phyloP scores from a whole-genome alignment of 2,888 invertebrate genomes.

The Pseudococcus jackbeardsleyi region DNA sequence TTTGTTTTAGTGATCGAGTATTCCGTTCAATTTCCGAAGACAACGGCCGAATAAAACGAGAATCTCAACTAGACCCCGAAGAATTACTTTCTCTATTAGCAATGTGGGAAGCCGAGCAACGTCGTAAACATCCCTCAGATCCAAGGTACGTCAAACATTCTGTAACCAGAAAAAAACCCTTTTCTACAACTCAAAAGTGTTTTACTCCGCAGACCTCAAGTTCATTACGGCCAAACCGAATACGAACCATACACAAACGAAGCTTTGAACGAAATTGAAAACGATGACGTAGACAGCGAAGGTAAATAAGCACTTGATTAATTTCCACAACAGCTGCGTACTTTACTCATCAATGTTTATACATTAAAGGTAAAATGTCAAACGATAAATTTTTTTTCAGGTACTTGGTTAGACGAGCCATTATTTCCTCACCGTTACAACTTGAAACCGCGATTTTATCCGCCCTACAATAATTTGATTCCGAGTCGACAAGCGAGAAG shows the following conservation, averaged over 20 bases:
- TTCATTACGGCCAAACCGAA: slow-evolving; percentile 21
- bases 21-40: slow-evolving; percentile 56
- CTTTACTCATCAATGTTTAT: not conserved
- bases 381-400: not conserved
- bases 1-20: slow-evolving; percentile 46
- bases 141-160: not conserved
- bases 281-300: slow-evolving; percentile 48
- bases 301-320: slow-evolving; percentile 41
- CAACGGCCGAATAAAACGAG: slow-evolving; percentile 56
- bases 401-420: slow-evolving; percentile 63
- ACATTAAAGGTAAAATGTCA: not conserved
- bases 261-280: slow-evolving; percentile 49
- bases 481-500: slow-evolving; percentile 50
- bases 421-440: slow-evolving; percentile 36
- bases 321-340: slow-evolving; percentile 9
- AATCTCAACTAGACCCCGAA: slow-evolving; percentile 60
- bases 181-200: not conserved
- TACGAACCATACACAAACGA: slow-evolving; percentile 58
- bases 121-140: slow-evolving; percentile 53
- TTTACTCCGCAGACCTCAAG: not conserved
- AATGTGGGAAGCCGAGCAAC: slow-evolving; percentile 60
- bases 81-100: slow-evolving; percentile 62
- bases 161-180: not conserved
- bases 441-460: slow-evolving; percentile 58
- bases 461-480: slow-evolving; percentile 58